phyloP scores from a whole-genome alignment of 2,113 vertebrate genomes.

The Centropus bengalensis region DNA sequence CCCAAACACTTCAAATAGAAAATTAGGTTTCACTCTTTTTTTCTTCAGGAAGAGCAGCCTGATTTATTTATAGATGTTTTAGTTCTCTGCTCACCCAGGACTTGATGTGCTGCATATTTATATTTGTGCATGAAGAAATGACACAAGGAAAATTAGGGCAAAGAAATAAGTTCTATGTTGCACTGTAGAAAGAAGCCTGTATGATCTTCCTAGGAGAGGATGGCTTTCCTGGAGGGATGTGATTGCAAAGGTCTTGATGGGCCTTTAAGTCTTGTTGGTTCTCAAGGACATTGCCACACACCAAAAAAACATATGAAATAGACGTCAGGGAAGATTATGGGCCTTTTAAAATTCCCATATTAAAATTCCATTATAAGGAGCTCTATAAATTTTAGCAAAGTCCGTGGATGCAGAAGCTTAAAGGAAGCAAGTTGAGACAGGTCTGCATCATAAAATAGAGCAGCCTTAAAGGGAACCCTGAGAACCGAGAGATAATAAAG shows the following conservation, averaged over 20 bases:
- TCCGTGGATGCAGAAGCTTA: not conserved
- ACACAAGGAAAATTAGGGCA: slow-evolving; percentile 54
- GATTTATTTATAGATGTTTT: slow-evolving; percentile 64
- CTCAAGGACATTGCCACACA: not conserved
- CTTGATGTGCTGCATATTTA: slow-evolving; percentile 52
- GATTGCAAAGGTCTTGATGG: not conserved
- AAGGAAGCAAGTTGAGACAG: not conserved
- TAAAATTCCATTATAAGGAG: too few species aligned
- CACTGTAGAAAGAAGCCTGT: not conserved
- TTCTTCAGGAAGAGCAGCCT: slow-evolving; percentile 37
- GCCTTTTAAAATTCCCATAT: not conserved
- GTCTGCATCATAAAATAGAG: not conserved
- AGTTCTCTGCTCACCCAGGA: slow-evolving; percentile 46
- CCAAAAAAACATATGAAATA: not conserved
- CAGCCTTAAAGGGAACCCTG: not conserved
- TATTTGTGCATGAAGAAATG: slow-evolving; percentile 44
- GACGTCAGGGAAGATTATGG: not conserved
- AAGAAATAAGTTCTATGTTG: slow-evolving; percentile 9
- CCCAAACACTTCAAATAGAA: slow-evolving; percentile 41
- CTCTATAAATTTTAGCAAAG: not conserved
- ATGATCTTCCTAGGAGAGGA: not conserved
- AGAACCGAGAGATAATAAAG: not conserved
- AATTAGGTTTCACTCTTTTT: slow-evolving; percentile 46
- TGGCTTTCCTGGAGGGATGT: not conserved
- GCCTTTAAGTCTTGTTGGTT: not conserved